Evolutionary conservation across 37 sponge, comb jelly and placozoan genomes (phyloP), one percentile per base, ranked within the genome.

Genomic region (Ianthella basta): DNA sequence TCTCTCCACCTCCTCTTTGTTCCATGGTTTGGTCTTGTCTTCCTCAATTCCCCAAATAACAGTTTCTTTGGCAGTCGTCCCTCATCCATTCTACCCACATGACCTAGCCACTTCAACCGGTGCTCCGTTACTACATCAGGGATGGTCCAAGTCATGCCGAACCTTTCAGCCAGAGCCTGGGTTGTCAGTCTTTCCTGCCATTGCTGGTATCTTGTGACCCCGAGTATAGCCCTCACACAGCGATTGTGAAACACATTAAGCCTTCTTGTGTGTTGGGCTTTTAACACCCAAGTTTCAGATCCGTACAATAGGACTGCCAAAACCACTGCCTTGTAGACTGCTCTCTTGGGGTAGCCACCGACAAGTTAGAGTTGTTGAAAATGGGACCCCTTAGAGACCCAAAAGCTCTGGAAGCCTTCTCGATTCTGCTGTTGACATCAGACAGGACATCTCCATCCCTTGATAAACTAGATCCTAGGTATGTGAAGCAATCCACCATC

Each of bases 51-150:
- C n/a, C n/a, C 68, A 66, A 66, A 66, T 27, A 66, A 23, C 68
- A 66, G 23, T 27, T n/a, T 77, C 79, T 77, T 77, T 36, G 44
- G 79, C 38, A 77, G 37, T 23, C 55, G 50, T 44, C 55, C 79
- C 21, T 21, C 79, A 44, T 77, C 54, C 79, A 77, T 77, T 50
- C 38, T 50, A 20, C 79, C 79, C 41, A 77, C 54, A 77, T 77
- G 79, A n/a, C 79, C 79, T 23, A 77, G 79, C 79, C 79, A 77
- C 79, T 77, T 37, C 79, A 77, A 77, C 79, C 79, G 13, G 39
- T 23, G 16, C 54, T 77, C 79, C 79, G n/a, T n/a, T n/a, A n/a
- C n/a, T 35, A 77, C n/a, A 23, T 77, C 41, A 16, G 55, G 50
- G 54, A 37, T 44, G 79, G 79, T 50, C 79, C 79, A 77, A n/a